Percentiles rank a stretch among this genome's conserved stretches.
phyloP scores from a whole-genome alignment of 2,113 vertebrate genomes.

The Laterallus jamaicensis region DNA sequence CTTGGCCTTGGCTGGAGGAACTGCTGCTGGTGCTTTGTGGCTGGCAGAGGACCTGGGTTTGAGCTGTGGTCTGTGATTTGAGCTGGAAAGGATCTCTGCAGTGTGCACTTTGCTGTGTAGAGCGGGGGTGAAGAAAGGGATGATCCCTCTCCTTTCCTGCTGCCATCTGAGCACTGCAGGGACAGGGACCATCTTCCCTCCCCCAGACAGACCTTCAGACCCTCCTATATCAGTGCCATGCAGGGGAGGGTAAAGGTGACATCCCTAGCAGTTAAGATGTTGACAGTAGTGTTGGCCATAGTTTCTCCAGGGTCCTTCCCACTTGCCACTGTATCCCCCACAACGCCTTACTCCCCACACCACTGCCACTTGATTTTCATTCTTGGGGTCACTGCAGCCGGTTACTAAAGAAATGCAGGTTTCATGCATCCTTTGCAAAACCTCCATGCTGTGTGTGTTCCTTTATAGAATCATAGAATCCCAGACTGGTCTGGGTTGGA shows the following conservation, averaged over 20 bases:
- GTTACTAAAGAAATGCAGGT: not conserved
- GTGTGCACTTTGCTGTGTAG: rapidly evolving
- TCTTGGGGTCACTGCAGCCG: not conserved
- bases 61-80: not conserved
- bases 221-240: rapidly evolving
- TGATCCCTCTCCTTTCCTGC: not conserved
- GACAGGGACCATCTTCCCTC: not conserved
- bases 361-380: not conserved
- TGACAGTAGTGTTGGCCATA: not conserved
- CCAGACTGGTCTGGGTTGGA: not conserved
- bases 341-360: no score
- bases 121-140: not conserved
- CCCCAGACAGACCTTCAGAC: not conserved
- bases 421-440: not conserved
- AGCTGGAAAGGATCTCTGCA: not conserved
- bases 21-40: not conserved
- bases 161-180: not conserved
- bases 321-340: no score
- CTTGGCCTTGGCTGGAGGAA: not conserved
- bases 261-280: not conserved
- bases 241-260: not conserved
- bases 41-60: not conserved
- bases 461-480: no score
- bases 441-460: not conserved
- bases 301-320: not conserved